Evolutionary conservation across 2,113 vertebrate genomes (phyloP).

Genomic region (Leptocoma aspasia): DNA sequence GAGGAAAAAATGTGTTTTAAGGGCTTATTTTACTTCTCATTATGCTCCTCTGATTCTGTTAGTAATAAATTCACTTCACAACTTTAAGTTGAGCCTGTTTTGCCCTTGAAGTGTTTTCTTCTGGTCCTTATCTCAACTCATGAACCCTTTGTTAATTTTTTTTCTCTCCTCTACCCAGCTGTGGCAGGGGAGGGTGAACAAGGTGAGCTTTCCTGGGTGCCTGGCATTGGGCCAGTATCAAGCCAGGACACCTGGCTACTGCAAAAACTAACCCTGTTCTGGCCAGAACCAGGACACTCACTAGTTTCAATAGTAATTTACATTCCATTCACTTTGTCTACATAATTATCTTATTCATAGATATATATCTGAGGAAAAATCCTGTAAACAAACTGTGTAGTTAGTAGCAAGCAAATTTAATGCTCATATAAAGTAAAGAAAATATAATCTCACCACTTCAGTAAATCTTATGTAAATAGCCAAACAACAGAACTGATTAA

Average conservation of each 20-base stretch:
- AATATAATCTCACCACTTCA: background rate
- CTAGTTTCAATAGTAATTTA: background rate
- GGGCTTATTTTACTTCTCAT: background rate
- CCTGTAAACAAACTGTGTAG: background rate
- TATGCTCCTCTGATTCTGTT: background rate
- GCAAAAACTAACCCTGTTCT: background rate
- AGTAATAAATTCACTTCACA: background rate
- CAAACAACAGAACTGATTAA: background rate
- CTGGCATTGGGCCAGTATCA: background rate
- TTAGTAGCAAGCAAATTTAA: background rate
- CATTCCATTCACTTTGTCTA: background rate
- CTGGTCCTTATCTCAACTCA: background rate
- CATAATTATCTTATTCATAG: background rate
- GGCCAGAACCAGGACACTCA: background rate
- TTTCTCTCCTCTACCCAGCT: background rate
- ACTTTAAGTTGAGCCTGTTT: background rate
- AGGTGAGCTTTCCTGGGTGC: background rate
- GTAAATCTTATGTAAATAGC: background rate
- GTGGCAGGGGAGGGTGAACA: accelerated
- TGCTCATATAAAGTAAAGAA: background rate
- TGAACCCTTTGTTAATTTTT: background rate
- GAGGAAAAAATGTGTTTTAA: background rate
- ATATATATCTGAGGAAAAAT: background rate
- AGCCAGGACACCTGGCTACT: background rate
- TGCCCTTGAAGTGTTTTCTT: background rate